A percentile compares a stretch with the other conserved stretches of the same genome.
These are phyloP conservation scores for Tapirus indicus DNA, from an alignment of 2,797 vertebrate species.

Conservation along the genomic window DNA sequence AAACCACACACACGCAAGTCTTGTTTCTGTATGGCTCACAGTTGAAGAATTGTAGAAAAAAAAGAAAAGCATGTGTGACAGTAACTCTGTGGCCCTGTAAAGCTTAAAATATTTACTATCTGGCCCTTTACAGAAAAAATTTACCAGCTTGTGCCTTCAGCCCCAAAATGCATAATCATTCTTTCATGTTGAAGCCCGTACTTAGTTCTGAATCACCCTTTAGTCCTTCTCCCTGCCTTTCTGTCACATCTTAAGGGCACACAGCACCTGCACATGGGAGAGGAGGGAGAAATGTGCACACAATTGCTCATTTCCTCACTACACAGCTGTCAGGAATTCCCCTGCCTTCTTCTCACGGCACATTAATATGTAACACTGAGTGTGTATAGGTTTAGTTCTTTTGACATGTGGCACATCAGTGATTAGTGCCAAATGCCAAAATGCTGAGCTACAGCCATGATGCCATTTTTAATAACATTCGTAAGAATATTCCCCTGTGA, in stretches of 20 bases:
- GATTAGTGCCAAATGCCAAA: slow-evolving; percentile 71
- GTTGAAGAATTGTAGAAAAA: not conserved
- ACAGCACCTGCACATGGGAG: not conserved
- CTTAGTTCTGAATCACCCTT: not conserved
- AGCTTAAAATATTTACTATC: not conserved
- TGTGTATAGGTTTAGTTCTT: slow-evolving; percentile 33
- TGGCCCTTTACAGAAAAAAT: not conserved
- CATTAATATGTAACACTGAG: not conserved
- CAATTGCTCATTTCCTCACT: not conserved
- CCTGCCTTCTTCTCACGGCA: not conserved
- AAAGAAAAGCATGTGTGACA: not conserved
- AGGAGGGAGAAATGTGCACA: not conserved
- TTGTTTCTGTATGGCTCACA: not conserved
- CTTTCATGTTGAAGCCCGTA: not conserved
- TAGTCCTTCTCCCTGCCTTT: not conserved
- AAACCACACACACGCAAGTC: not conserved
- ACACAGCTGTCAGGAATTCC: not conserved
- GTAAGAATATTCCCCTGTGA: not conserved
- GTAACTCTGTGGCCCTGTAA: not conserved
- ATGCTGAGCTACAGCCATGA: not conserved
- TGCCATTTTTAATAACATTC: slow-evolving; percentile 69
- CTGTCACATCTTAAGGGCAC: not conserved
- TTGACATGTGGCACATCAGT: not conserved
- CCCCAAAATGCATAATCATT: not conserved
- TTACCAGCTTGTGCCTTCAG: not conserved